Percentiles rank a stretch among this genome's conserved stretches.
Conservation (phyloP, 2,888 invertebrate species). For the Drepana falcataria region DNA sequence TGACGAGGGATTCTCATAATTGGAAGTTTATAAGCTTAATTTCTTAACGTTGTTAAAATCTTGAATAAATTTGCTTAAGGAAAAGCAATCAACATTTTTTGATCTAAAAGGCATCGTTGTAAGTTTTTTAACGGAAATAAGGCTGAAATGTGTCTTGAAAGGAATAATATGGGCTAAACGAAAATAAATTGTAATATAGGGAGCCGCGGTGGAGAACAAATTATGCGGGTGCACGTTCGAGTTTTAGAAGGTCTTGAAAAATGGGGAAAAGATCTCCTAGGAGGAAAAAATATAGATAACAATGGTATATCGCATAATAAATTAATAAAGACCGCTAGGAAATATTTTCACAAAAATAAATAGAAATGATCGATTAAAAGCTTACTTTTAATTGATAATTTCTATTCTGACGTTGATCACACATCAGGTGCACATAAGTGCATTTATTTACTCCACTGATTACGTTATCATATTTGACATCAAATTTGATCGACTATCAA, state of each 20-base stretch:
- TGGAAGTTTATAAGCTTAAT: slow-evolving; percentile 11
- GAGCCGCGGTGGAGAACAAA: slow-evolving; percentile 36
- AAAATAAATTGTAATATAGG: slow-evolving; percentile 46
- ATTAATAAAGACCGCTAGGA: too few species aligned
- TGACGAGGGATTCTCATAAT: slow-evolving; percentile 17
- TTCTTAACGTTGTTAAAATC: neutral
- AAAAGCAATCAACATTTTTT: neutral
- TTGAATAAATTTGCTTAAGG: neutral
- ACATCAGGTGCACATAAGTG: too few species aligned
- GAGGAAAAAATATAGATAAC: slow-evolving; percentile 19
- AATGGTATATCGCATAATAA: neutral
- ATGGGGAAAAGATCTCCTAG: slow-evolving; percentile 26
- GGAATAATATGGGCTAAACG: slow-evolving; percentile 26
- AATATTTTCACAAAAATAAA: too few species aligned
- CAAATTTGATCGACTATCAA: too few species aligned
- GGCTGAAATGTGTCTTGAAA: slow-evolving; percentile 18
- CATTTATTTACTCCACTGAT: too few species aligned
- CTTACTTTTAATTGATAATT: too few species aligned
- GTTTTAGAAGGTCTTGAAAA: slow-evolving; percentile 28
- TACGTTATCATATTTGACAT: too few species aligned
- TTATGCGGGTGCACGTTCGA: slow-evolving; percentile 33
- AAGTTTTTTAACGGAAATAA: slow-evolving; percentile 10
- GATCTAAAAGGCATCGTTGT: neutral
- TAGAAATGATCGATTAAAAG: too few species aligned
- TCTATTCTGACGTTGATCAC: too few species aligned